Evolutionary conservation across 2,888 invertebrate species (phyloP).

Genomic region (Bellardia pandia): DNA sequence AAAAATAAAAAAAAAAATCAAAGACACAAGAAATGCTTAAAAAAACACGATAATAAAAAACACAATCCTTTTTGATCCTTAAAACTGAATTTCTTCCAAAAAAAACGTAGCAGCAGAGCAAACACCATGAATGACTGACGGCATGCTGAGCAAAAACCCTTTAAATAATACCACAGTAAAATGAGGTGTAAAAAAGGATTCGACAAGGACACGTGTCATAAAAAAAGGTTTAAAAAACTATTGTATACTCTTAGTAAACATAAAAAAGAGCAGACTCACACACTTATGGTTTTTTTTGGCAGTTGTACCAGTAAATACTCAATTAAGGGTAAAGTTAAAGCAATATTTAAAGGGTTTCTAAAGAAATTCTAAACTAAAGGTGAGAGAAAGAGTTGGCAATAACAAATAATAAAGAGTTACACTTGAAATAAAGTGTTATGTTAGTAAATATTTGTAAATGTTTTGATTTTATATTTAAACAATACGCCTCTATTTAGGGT

Average conservation of each 20-base stretch:
- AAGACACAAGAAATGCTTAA: constrained; percentile 5
- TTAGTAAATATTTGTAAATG: constrained; percentile 38
- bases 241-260: constrained; percentile 5
- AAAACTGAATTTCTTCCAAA: constrained; percentile 64
- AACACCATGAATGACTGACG: constrained; percentile 22
- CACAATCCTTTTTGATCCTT: constrained; percentile 59
- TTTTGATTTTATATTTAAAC: constrained; percentile 62
- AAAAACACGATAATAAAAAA: constrained; percentile 26
- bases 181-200: constrained; percentile 51
- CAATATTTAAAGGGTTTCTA: neutral
- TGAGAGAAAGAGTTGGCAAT: neutral
- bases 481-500: constrained; percentile 51
- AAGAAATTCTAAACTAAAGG: neutral
- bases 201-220: constrained; percentile 65
- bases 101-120: constrained; percentile 52
- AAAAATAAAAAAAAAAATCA: neutral
- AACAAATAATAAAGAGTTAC: neutral
- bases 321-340: constrained; percentile 1
- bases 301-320: neutral
- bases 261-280: neutral
- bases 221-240: constrained; percentile 57
- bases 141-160: constrained; percentile 40
- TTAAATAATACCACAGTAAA: constrained; percentile 55
- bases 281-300: neutral
- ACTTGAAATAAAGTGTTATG: neutral